Percentiles rank a stretch among this genome's conserved stretches.
These are phyloP conservation scores for Decapterus maruadsi DNA, from an alignment of 2,797 vertebrate genomes.

Conservation along the genomic window DNA sequence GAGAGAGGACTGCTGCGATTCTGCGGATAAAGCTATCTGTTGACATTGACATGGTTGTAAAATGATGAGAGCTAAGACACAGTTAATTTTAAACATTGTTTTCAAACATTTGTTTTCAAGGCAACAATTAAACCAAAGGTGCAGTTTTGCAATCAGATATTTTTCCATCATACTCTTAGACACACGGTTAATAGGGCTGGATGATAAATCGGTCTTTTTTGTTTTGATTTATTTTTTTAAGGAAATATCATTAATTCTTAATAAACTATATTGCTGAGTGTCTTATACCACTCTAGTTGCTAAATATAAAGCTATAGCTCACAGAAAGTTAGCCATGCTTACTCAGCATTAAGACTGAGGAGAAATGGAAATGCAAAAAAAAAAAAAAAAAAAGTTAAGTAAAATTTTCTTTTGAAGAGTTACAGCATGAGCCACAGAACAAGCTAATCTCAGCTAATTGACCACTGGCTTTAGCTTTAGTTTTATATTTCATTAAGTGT, in stretches of 20 bases:
- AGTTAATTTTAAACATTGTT: conserved; percentile 16
- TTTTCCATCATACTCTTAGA: conserved; percentile 3
- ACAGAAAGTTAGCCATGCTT: too few species aligned
- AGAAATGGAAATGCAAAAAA: not conserved
- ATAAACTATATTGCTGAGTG: too few species aligned
- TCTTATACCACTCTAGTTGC: too few species aligned
- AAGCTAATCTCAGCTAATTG: not conserved
- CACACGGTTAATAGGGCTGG: conserved; percentile 23
- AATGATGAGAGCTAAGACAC: conserved; percentile 22
- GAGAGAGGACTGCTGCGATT: conserved; percentile 23
- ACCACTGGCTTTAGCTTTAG: not conserved
- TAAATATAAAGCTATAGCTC: too few species aligned
- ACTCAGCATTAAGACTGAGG: not conserved
- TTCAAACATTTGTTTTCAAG: conserved; percentile 56
- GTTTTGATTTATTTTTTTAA: too few species aligned
- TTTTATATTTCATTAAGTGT: not conserved
- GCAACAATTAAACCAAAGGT: conserved; percentile 45
- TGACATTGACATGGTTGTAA: conserved; percentile 10
- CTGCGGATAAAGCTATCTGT: conserved; percentile 7
- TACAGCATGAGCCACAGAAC: too few species aligned
- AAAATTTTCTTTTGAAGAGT: too few species aligned
- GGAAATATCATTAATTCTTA: not conserved
- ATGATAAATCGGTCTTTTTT: conserved; percentile 17
- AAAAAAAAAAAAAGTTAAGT: too few species aligned
- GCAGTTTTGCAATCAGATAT: conserved; percentile 34